A percentile compares a stretch with the other conserved stretches of the same genome.
These are phyloP conservation scores for Monopis laevigella DNA, from an alignment of 2,888 invertebrate genomes.

Conservation along the genomic window DNA sequence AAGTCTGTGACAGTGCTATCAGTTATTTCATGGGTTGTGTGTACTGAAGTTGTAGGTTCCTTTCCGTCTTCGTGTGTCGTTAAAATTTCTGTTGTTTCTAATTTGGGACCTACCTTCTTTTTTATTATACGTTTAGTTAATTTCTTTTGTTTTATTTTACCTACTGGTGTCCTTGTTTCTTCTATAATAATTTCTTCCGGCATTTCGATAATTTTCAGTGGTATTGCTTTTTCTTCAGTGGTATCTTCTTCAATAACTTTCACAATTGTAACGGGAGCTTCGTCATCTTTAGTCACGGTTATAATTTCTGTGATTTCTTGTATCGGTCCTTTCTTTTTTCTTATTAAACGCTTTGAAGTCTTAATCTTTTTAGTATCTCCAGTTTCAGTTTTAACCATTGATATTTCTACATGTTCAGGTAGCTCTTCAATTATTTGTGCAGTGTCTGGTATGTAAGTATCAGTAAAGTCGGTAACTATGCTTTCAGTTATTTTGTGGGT, in stretches of 20 bases:
- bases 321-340: conserved; percentile 32
- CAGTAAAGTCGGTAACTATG: no score
- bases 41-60: conserved; percentile 23
- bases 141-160: conserved; percentile 27
- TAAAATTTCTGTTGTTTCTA: conserved; percentile 37
- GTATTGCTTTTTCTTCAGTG: conserved; percentile 38
- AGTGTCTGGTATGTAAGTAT: conserved; percentile 37
- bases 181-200: conserved; percentile 32
- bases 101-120: conserved; percentile 30
- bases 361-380: conserved; percentile 13
- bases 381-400: conserved; percentile 13
- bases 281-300: conserved; percentile 42
- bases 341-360: conserved; percentile 20
- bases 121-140: conserved; percentile 31
- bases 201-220: conserved; percentile 21
- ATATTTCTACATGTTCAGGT: conserved; percentile 10
- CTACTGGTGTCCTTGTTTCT: conserved; percentile 23
- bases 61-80: conserved; percentile 43
- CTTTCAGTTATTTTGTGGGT: no score
- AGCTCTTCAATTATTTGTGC: conserved; percentile 17
- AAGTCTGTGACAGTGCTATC: conserved; percentile 22
- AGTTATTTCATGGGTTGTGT: conserved; percentile 22
- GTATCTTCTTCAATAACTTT: conserved; percentile 22
- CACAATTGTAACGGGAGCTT: conserved; percentile 29
- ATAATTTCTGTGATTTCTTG: conserved; percentile 42